Evolutionary conservation across 2,888 invertebrate genomes (phyloP), one percentile per base, ranked within the genome.

Genomic region (Trilocha varians): DNA sequence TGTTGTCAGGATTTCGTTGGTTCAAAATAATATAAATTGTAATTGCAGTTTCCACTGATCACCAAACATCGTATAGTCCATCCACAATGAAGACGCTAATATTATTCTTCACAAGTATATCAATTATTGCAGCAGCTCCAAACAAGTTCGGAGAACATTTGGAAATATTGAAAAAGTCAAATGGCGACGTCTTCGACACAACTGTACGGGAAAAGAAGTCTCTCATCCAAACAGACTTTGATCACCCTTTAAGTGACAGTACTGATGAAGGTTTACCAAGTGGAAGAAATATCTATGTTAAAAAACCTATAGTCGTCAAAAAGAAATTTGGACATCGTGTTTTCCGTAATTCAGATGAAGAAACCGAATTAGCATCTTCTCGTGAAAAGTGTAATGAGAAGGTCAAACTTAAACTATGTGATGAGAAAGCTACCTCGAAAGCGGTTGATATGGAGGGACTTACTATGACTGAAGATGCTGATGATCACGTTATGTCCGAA

Each of bases 51-150:
- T 40, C 47, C 54, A 25, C 46, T 47, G 51, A 61, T 48, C 59
- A 78, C 73, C 78, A 80, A 59, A 66, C 59, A 46, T 52, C 51
- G 38, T 51, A 54, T 49, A 59, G 55, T 49, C 49, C 52, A 50
- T 61, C 55, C 64, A 78, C 67, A 51, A 84, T 83, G 83, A 79
- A 78, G 78, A 73, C 69, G 55, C 52, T 78, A 53, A 56, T 78
- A 53, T 68, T 76, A 59, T 55, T 84, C 46, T 68, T 66, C 52
- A 69, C 73, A 57, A 50, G 80, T 57, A 71, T 59, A 45, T 54
- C 68, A 33, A 53, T 71, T 40, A 69, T 68, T 55, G 46, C 67
- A 37, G 73, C 80, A 44, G 76, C 77, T 25, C 83, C 84, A 15
- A 51, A 76, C 8, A 48, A 50, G 11, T 55, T 56, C 2, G 68